Percentiles rank a stretch among this genome's conserved stretches.
These are phyloP conservation scores for Camponotus fellah DNA, from an alignment of 2,888 invertebrate genomes.

Conservation along the genomic window DNA sequence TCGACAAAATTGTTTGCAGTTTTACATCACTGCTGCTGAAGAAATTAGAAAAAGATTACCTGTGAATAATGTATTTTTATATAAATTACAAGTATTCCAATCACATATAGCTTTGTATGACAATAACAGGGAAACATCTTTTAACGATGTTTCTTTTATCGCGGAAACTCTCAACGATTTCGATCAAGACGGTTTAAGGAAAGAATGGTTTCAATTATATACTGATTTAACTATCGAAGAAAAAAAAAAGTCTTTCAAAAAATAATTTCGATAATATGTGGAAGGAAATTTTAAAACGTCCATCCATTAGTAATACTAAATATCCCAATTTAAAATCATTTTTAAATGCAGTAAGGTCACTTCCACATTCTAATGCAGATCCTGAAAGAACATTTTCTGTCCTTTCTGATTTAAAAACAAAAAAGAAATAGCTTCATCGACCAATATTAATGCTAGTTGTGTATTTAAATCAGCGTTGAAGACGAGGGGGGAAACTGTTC, in stretches of 20 bases:
- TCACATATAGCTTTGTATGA: neutral
- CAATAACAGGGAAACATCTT: neutral
- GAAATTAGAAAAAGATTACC: slow-evolving; percentile 7
- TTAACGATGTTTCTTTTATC: neutral
- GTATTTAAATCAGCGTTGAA: neutral
- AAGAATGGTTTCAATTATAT: neutral
- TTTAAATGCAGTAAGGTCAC: neutral
- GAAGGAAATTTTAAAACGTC: neutral
- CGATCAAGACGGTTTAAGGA: neutral
- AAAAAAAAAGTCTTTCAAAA: neutral
- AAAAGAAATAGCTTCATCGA: neutral
- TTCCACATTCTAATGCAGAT: neutral
- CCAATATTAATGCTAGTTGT: neutral
- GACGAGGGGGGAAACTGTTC: neutral
- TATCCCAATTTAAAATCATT: neutral
- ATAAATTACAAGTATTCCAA: neutral
- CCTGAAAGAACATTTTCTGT: neutral
- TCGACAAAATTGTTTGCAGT: neutral
- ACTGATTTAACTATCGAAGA: neutral
- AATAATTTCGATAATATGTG: neutral
- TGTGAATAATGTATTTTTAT: neutral
- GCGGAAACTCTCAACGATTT: neutral
- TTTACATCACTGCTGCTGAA: neutral
- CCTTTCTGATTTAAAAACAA: neutral
- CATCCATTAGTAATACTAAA: neutral